Evolutionary conservation across 2,888 invertebrate genomes (phyloP), one percentile per base, ranked within the genome.

Genomic region (Clunio marinus): DNA sequence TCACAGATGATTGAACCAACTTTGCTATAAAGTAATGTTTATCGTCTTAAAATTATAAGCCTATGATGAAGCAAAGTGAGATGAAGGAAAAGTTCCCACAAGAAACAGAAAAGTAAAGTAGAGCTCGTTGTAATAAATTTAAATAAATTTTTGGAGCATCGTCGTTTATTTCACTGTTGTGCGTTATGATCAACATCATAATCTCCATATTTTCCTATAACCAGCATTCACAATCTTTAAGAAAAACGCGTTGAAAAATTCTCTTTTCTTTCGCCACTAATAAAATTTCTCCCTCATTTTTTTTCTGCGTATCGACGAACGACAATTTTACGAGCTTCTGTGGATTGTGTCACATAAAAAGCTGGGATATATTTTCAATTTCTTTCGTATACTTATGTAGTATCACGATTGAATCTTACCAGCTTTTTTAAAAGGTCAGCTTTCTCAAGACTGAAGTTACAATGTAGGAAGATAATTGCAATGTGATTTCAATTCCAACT

Each of bases 51-150:
- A n/a, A n/a, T n/a, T n/a, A n/a, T n/a, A n/a, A n/a, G n/a, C n/a
- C n/a, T n/a, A n/a, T n/a, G n/a, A n/a, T n/a, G n/a, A n/a, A n/a
- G n/a, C n/a, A n/a, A n/a, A n/a, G n/a, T 15, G 45, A 45, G 7
- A 45, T 45, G 10, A 10, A 10, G 15, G 41, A 41, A 51, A 51
- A 22, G 51, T 57, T 32, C 57, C 57, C 57, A 57, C 57, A 15
- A 57, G 25, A 27, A 22, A n/a, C 27, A 15, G 25, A 25, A 57
- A 57, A 57, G 27, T 57, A 22, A 51, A 51, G 51, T 22, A 51
- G 51, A 27, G 57, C 57, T 27, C 57, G 27, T 27, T 57, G 57
- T 27, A 57, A 57, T 57, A 27, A 57, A 57, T 57, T 57, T 57
- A 20, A 57, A 57, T 57, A 27, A 27, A 8, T 7, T 27, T 57